A percentile compares a stretch with the other conserved stretches of the same genome.
These are phyloP conservation scores for Halocynthia aurantium DNA, from an alignment of 23 tunicate species.

Conservation along the genomic window DNA sequence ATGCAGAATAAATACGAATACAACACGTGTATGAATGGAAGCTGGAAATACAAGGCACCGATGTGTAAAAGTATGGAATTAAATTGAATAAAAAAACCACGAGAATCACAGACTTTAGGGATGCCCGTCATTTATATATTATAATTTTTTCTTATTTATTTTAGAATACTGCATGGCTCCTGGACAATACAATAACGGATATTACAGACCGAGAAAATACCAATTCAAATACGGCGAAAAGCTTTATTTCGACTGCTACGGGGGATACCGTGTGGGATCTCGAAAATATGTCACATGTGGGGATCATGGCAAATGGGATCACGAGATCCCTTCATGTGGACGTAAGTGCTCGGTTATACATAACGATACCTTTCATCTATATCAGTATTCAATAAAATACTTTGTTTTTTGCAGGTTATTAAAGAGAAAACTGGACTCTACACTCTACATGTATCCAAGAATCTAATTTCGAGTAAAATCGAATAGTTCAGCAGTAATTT, in stretches of 20 bases:
- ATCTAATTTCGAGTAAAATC: too few species aligned
- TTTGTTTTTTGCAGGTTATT: too few species aligned
- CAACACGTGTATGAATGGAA: slow-evolving; percentile 23
- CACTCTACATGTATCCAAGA: too few species aligned
- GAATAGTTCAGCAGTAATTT: too few species aligned
- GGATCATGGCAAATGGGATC: slow-evolving; percentile 16
- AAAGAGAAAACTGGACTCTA: too few species aligned
- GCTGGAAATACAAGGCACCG: slow-evolving; percentile 13
- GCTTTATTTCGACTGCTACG: background rate
- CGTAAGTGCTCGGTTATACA: slow-evolving; percentile 1
- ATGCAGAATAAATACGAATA: slow-evolving; percentile 15
- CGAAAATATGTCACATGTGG: background rate
- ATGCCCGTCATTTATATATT: background rate
- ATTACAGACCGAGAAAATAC: slow-evolving; percentile 10
- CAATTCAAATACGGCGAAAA: slow-evolving; percentile 7
- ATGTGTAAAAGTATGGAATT: slow-evolving; percentile 16
- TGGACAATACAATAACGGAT: slow-evolving; percentile 10
- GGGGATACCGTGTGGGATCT: background rate
- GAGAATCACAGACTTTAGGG: background rate
- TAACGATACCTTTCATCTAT: too few species aligned
- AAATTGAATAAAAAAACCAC: background rate
- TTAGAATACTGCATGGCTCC: slow-evolving; percentile 28
- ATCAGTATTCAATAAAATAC: too few species aligned
- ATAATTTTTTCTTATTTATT: background rate
- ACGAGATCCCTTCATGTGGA: slow-evolving; percentile 10